These are phyloP conservation scores for Scatophagus argus DNA, from an alignment of 2,113 vertebrate genomes.

Conservation along the genomic window DNA sequence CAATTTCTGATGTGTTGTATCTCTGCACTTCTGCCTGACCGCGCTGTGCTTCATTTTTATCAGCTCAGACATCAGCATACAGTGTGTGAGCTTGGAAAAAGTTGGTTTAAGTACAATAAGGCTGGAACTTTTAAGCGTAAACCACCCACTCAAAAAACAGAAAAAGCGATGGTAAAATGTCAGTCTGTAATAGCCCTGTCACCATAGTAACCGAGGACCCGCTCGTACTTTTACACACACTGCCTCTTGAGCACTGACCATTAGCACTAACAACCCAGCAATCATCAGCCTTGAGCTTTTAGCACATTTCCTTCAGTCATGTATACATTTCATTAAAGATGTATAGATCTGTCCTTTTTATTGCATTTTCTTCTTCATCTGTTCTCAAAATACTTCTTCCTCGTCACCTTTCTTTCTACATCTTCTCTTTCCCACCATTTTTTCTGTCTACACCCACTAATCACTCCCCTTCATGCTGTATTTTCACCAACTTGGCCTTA, in stretches of 20 bases:
- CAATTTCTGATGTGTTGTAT: neutral
- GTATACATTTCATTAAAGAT: constrained; percentile 10
- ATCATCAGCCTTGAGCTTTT: constrained; percentile 38
- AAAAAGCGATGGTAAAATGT: constrained; percentile 53
- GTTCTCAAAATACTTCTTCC: neutral
- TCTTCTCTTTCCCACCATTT: neutral
- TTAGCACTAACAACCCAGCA: constrained; percentile 49
- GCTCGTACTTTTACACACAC: constrained; percentile 44
- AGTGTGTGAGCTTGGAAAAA: constrained; percentile 16
- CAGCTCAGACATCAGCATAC: constrained; percentile 33
- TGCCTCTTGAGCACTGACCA: constrained; percentile 58
- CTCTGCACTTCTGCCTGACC: neutral
- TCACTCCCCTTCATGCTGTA: neutral
- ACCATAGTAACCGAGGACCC: constrained; percentile 69
- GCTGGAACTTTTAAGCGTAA: constrained; percentile 44
- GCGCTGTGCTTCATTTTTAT: neutral
- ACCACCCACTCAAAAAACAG: constrained; percentile 54
- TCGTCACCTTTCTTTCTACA: neutral
- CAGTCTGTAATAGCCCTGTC: constrained; percentile 61
- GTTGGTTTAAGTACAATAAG: constrained; percentile 39
- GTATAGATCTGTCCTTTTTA: constrained; percentile 3
- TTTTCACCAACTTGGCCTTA: neutral
- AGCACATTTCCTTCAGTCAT: constrained; percentile 28
- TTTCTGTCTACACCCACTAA: neutral
- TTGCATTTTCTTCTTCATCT: constrained; percentile 5